Base-by-base conservation (phyloP, 1,140 invertebrate genomes). In the Drosophila sp. region DNA sequence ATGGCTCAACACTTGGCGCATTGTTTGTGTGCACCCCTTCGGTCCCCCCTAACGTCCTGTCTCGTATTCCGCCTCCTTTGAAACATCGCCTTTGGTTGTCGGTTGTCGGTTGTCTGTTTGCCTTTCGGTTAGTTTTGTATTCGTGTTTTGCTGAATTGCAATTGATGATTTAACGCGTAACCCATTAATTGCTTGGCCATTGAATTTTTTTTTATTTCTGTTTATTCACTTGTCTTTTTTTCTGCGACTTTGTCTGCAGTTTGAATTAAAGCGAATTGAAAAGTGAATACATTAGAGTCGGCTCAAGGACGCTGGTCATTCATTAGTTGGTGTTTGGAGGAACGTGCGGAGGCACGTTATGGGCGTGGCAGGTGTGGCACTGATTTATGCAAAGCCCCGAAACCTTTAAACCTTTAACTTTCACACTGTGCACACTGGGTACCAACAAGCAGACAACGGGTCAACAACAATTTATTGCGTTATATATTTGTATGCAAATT, bases 321-420 rank as follows among this genome's bases (percentile, higher is more conserved):
- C 54, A 38, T 48, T 45, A 34, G 14, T 38, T 29, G 13, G 27
- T 4, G 34, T 18, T 46, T 8, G 21, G 7, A 1, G 21, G 4
- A 4, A 4, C 21, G 36, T 64, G 18, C 36, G 8, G 18, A 27
- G 8, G 46, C 41, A 36, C 43, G 9, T 8, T 21, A 21, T 43
- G 54, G 21, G 27, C 34, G 38, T 41, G 41, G 48, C 34, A 61
- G 61, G 77, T 50, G 59, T 66, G 72, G 43, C 67, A 65, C 48
- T 83, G 80, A 83, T 83, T 83, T 83, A 83, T 83, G 80, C 53
- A 83, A 82, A 67, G 11, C 25, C 6, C 13, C 13, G 14, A 18
- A 59, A 18, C 7, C 13, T 43, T 32, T 25, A 61, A 38, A 40
- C 16, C 21, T 50, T 63, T 46, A 53, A 43, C 36, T 51, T 34